Percentiles rank a stretch among this genome's conserved stretches.
phyloP scores from a whole-genome alignment of 2,888 invertebrate species.

The Agonum fuliginosum region DNA sequence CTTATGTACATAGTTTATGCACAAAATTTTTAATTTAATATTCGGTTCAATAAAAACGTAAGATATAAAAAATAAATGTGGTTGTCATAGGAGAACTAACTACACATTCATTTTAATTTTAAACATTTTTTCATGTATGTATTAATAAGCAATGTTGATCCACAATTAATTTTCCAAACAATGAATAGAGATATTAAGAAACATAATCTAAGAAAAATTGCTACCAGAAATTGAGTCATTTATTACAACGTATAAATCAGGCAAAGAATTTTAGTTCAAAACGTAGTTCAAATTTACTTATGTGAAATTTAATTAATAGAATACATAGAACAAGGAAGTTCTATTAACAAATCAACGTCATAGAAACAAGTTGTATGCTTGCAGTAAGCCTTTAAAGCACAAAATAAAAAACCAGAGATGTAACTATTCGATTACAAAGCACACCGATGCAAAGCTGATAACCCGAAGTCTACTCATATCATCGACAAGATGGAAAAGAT shows the following conservation, averaged over 20 bases:
- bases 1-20: not conserved
- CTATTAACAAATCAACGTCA: slow-evolving; percentile 53
- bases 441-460: slow-evolving; percentile 53
- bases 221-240: not conserved
- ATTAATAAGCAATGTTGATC: not conserved
- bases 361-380: not conserved
- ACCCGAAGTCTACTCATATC: slow-evolving; percentile 34
- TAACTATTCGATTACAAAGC: slow-evolving; percentile 57
- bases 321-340: slow-evolving; percentile 48
- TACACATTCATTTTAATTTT: slow-evolving; percentile 11
- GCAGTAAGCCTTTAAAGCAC: not conserved
- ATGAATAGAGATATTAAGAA: slow-evolving; percentile 34
- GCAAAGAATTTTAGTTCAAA: slow-evolving; percentile 5
- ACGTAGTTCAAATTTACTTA: not conserved
- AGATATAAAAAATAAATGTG: not conserved
- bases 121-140: slow-evolving; percentile 12
- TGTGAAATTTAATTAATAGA: slow-evolving; percentile 44
- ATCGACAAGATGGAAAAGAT: slow-evolving; percentile 48
- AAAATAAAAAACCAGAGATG: slow-evolving; percentile 53
- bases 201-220: slow-evolving; percentile 11
- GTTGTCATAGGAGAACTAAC: not conserved
- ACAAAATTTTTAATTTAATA: no score
- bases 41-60: not conserved
- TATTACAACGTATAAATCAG: not conserved
- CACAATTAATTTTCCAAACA: slow-evolving; percentile 24